These are phyloP conservation scores for Drosophila diplacantha DNA, from an alignment of 2,888 invertebrate genomes.

Conservation along the genomic window DNA sequence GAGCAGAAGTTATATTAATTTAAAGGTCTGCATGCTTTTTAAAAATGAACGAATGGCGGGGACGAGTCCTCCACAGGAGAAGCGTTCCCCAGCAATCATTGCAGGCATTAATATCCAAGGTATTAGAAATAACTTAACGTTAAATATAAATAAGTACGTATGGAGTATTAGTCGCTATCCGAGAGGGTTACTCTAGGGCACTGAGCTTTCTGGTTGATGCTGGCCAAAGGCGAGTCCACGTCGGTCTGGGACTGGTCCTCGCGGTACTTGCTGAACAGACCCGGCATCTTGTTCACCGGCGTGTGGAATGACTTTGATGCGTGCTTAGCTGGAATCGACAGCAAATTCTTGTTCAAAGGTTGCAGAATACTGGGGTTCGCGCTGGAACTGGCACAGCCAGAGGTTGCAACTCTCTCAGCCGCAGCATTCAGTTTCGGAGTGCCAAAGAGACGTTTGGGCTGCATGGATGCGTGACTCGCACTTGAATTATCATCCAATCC, in stretches of 20 bases:
- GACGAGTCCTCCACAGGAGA: slow-evolving; percentile 3
- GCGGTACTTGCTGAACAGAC: slow-evolving; percentile 42
- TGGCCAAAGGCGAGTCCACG: background rate
- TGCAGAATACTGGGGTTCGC: background rate
- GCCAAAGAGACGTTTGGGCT: slow-evolving; percentile 5
- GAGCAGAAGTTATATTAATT: background rate
- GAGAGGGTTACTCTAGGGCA: background rate
- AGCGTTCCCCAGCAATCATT: background rate
- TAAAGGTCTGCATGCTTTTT: background rate
- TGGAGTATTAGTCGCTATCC: slow-evolving; percentile 5
- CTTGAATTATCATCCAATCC: background rate
- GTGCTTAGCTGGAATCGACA: background rate
- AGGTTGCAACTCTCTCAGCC: background rate
- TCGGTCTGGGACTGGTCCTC: background rate
- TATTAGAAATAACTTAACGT: background rate
- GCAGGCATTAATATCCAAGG: background rate
- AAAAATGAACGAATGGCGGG: background rate
- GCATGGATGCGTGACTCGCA: background rate
- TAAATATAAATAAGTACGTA: background rate
- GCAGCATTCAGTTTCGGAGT: slow-evolving; percentile 8
- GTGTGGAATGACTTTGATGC: slow-evolving; percentile 48
- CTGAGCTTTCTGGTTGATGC: background rate
- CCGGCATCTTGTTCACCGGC: slow-evolving; percentile 64
- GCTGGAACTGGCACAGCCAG: background rate
- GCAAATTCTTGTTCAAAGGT: background rate